Evolutionary conservation across 2,113 vertebrate species (phyloP), one percentile per base, ranked within the genome.

Genomic region (Dromaius novaehollandiae): DNA sequence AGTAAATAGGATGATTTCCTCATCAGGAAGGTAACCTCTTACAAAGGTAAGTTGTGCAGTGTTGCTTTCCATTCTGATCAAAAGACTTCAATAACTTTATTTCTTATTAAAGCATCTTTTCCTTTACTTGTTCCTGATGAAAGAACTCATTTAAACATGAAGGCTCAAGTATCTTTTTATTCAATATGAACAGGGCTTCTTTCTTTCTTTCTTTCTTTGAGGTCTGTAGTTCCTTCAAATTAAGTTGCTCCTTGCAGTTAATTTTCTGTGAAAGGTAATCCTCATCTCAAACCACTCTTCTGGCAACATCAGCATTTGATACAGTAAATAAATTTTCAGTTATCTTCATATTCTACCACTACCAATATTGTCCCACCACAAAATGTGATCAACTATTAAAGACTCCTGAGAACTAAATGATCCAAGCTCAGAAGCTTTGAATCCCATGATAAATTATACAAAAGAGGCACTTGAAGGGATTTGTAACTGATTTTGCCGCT

Each of bases 291-390:
- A 97, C 93, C 94, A 96, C 94, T 97, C 97, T 97, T 96, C 96
- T 97, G 86, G 90, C 96, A 98, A 97, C 97, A 97, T 96, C 96
- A 97, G 95, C 96, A 97, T 98, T 98, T 98, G 97, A 98, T 92
- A 97, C 96, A 97, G 96, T 93, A 98, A 98, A 98, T 98, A 98
- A 96, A 98, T 98, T 98, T 97, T 88, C 96, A 97, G 97, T 97
- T 97, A 98, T 96, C 96, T 97, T 97, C 97, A 97, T 96, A 98
- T 95, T 97, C 95, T 71, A 93, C 93, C 93, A 93, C 96, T 96
- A 97, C 97, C 92, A 94, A 96, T 89, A 93, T 89, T 97, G 97
- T 98, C 98, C 98, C 97, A 97, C 96, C 95, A 97, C 92, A 97
- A 98, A 98, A 95, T 78, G 68, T 97, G 94, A 97, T 96, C 96